Evolutionary conservation across 2,113 vertebrate species (phyloP).

Genomic region (Ammodytes marinus): DNA sequence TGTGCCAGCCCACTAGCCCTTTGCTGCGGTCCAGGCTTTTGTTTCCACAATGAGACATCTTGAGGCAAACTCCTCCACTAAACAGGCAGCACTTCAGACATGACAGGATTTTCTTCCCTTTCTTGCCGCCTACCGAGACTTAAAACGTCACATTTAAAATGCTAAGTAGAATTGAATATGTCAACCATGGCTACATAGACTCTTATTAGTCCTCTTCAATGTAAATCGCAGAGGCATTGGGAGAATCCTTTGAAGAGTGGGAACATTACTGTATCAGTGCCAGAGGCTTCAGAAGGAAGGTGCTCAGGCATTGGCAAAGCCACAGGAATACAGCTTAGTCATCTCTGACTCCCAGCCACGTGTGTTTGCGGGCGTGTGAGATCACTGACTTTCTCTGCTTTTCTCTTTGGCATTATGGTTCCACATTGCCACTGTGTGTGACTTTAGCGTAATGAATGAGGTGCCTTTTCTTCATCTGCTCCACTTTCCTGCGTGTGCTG

Average conservation of each 20-base stretch:
- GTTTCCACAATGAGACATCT: conserved; percentile 8
- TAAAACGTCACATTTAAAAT: conserved; percentile 59
- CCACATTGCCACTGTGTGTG: conserved; percentile 31
- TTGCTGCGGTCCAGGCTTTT: conserved; percentile 33
- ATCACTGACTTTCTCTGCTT: conserved; percentile 36
- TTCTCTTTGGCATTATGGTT: conserved; percentile 3
- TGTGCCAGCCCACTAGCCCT: not conserved
- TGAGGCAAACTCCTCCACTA: conserved; percentile 37
- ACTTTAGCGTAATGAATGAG: conserved; percentile 52
- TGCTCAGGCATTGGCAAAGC: conserved; percentile 52
- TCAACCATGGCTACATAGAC: conserved; percentile 59
- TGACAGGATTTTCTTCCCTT: conserved; percentile 25
- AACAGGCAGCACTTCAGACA: conserved; percentile 39
- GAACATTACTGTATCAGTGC: conserved; percentile 50
- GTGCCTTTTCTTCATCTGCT: conserved; percentile 33
- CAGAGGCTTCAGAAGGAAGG: conserved; percentile 46
- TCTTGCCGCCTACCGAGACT: conserved; percentile 28
- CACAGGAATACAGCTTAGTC: conserved; percentile 69
- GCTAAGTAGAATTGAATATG: conserved; percentile 65
- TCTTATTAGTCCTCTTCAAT: conserved; percentile 60
- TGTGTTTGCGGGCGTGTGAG: conserved; percentile 43
- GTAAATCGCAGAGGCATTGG: conserved; percentile 59
- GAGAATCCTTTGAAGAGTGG: conserved; percentile 67
- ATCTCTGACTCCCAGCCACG: conserved; percentile 60
- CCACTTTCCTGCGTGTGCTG: not conserved